phyloP scores from a whole-genome alignment of 1,140 invertebrate species.

The Drosophila seguyi region DNA sequence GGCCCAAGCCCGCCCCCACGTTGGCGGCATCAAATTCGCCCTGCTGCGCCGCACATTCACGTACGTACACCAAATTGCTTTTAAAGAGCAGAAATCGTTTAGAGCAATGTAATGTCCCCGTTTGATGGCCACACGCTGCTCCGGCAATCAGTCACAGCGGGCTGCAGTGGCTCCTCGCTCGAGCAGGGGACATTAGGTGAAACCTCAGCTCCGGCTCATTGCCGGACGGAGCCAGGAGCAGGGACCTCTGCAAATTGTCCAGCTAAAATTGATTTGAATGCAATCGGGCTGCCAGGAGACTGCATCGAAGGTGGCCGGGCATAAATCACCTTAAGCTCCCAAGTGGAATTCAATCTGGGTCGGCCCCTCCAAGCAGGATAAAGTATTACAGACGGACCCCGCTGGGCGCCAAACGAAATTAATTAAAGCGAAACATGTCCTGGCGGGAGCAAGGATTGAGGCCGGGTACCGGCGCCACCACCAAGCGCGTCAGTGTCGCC shows the following conservation, averaged over 20 bases:
- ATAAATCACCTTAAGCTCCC: constrained; percentile 37
- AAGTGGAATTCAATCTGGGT: constrained; percentile 40
- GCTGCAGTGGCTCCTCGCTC: constrained; percentile 11
- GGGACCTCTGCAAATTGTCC: constrained; percentile 7
- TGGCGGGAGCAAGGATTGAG: constrained; percentile 30
- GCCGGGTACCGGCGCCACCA: constrained; percentile 43
- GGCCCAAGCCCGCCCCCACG: background rate
- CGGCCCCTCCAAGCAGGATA: constrained; percentile 1
- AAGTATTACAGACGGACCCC: constrained; percentile 30
- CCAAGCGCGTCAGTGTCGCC: constrained; percentile 59
- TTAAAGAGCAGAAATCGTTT: constrained; percentile 42
- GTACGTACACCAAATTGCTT: constrained; percentile 49
- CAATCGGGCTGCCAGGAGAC: constrained; percentile 11
- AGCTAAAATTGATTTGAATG: constrained; percentile 35
- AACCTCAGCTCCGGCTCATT: constrained; percentile 9
- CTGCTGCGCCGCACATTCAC: constrained; percentile 21
- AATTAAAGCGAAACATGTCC: constrained; percentile 68
- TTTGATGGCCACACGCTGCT: constrained; percentile 43
- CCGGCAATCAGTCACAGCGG: constrained; percentile 44
- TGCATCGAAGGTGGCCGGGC: constrained; percentile 20
- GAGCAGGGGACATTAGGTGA: constrained; percentile 20
- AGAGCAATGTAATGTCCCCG: constrained; percentile 44
- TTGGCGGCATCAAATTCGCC: constrained; percentile 16
- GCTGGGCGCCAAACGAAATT: constrained; percentile 65
- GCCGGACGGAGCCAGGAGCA: background rate